phyloP scores from a whole-genome alignment of 2,113 vertebrate species.

The Dolichotis patagonum region DNA sequence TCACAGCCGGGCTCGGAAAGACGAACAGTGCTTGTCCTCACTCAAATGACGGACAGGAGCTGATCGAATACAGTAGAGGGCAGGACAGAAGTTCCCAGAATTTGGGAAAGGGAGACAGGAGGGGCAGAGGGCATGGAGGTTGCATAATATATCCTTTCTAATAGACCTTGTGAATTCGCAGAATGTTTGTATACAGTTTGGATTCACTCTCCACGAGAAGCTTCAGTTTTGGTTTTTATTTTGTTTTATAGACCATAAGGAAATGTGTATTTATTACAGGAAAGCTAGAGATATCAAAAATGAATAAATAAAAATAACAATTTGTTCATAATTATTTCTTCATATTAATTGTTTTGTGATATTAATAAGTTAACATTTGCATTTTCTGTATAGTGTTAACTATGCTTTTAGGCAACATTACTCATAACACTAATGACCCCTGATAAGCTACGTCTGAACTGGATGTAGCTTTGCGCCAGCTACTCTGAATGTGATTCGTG shows the following conservation, averaged over 20 bases:
- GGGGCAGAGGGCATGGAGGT: too few species aligned
- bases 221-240: not conserved
- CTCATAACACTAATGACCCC: not conserved
- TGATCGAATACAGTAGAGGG: too few species aligned
- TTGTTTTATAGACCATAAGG: not conserved
- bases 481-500: not conserved
- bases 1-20: too few species aligned
- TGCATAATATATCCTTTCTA: too few species aligned
- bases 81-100: too few species aligned
- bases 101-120: too few species aligned
- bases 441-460: not conserved
- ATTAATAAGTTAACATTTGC: not conserved
- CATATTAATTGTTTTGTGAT: not conserved
- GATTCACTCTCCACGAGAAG: not conserved
- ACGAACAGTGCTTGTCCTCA: too few species aligned
- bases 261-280: not conserved
- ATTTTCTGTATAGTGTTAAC: not conserved
- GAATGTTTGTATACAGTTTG: not conserved
- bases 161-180: not conserved
- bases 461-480: not conserved
- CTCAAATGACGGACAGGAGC: too few species aligned
- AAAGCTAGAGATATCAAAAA: not conserved
- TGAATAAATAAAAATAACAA: not conserved
- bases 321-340: not conserved
- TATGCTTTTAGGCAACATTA: not conserved